Conservation (phyloP, 2,888 invertebrate genomes). For the Troides helena region DNA sequence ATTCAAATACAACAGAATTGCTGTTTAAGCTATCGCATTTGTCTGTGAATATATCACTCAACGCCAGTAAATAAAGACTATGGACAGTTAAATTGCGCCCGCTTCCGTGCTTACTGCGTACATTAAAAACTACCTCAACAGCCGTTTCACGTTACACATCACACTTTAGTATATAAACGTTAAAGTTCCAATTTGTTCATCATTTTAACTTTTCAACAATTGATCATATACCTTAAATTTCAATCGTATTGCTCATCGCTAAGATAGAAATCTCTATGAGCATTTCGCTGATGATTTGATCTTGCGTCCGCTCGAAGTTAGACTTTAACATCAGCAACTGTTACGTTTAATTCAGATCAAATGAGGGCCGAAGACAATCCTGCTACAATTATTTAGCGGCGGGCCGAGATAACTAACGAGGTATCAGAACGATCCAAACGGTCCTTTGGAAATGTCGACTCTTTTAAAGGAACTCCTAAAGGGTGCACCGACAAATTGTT, state of each 20-base stretch:
- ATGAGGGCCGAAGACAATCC: constrained; percentile 39
- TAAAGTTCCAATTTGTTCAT: constrained; percentile 40
- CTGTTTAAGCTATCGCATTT: constrained; percentile 58
- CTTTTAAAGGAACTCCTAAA: constrained; percentile 56
- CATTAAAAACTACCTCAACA: constrained; percentile 43
- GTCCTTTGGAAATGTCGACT: constrained; percentile 69
- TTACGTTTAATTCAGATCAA: constrained; percentile 36
- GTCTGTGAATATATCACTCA: constrained; percentile 67
- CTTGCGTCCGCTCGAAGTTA: constrained; percentile 31
- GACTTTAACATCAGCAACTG: constrained; percentile 34
- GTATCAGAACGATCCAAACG: constrained; percentile 64
- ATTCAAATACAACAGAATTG: constrained; percentile 41
- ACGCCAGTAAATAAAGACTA: constrained; percentile 58
- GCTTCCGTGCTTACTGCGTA: constrained; percentile 56
- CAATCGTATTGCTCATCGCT: constrained; percentile 51
- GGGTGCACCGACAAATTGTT: constrained; percentile 73
- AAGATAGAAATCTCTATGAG: constrained; percentile 52
- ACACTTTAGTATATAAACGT: constrained; percentile 36
- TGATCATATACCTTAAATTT: constrained; percentile 42
- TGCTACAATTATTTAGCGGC: constrained; percentile 74
- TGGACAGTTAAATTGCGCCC: constrained; percentile 64
- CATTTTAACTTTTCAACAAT: constrained; percentile 38
- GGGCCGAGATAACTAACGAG: constrained; percentile 71
- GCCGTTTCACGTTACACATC: constrained; percentile 31
- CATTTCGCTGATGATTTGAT: constrained; percentile 27